A percentile compares a stretch with the other conserved stretches of the same genome.
Evolutionary conservation across 2,888 invertebrate species (phyloP).

Genomic region (Pherbina coryleti): DNA sequence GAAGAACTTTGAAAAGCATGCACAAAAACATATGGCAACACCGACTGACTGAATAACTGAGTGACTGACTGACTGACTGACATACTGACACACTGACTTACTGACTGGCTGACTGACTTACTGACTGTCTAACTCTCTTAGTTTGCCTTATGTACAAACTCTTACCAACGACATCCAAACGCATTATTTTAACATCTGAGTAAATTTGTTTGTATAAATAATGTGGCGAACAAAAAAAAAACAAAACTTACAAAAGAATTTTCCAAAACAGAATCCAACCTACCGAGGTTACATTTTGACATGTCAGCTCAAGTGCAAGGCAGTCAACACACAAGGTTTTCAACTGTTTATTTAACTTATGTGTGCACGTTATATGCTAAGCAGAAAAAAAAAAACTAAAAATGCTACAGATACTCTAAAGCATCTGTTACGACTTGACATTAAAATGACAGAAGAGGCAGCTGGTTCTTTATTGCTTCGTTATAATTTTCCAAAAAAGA

Average conservation of each 20-base stretch:
- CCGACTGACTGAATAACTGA: not conserved
- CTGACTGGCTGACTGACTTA: too few relatives aligned
- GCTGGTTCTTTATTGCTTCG: not conserved
- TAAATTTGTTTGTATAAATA: too few relatives aligned
- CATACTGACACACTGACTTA: too few relatives aligned
- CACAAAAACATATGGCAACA: not conserved
- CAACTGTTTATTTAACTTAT: not conserved
- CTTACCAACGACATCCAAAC: too few relatives aligned
- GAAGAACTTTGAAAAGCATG: not conserved
- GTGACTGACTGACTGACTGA: too few relatives aligned
- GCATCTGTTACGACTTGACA: constrained; percentile 10
- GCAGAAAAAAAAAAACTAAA: not conserved
- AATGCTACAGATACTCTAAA: not conserved
- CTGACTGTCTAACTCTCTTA: too few relatives aligned
- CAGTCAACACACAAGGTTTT: not conserved
- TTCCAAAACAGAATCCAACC: not conserved
- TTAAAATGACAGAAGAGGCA: not conserved
- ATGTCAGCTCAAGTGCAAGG: constrained; percentile 18
- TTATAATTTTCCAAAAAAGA: too few relatives aligned
- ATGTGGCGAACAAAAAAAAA: too few relatives aligned
- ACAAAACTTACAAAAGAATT: too few relatives aligned
- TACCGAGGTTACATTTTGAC: not conserved
- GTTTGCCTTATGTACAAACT: too few relatives aligned
- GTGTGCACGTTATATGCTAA: not conserved
- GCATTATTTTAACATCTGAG: too few relatives aligned